phyloP scores from a whole-genome alignment of 2,888 invertebrate species.

The Oeneis ivallda region DNA sequence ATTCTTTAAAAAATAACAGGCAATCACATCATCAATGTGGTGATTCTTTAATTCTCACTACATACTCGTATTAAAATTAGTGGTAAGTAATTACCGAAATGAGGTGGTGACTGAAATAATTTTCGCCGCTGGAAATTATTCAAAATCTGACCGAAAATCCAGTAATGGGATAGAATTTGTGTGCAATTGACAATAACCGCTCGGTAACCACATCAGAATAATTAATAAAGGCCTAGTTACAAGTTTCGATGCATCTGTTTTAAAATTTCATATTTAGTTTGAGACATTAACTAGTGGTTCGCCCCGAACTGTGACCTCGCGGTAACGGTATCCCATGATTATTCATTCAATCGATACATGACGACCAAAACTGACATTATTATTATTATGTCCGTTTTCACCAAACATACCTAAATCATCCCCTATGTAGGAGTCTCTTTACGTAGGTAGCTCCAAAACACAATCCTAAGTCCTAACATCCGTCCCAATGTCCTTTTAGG shows the following conservation, averaged over 20 bases:
- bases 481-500: too few species aligned
- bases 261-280: conserved; percentile 5
- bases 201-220: neutral
- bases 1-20: too few species aligned
- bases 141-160: conserved; percentile 9
- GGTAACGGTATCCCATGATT: too few species aligned
- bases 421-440: too few species aligned
- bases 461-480: too few species aligned
- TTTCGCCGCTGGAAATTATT: neutral
- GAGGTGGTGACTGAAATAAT: neutral
- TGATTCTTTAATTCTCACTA: neutral
- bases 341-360: too few species aligned
- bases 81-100: neutral
- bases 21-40: too few species aligned
- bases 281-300: conserved; percentile 3
- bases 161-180: conserved; percentile 10
- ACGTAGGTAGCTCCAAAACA: too few species aligned
- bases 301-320: too few species aligned
- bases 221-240: neutral
- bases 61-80: neutral
- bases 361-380: too few species aligned
- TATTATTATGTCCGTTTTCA: too few species aligned
- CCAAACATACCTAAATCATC: too few species aligned
- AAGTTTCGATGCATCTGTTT: neutral
- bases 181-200: neutral